Percentiles rank a stretch among this genome's conserved stretches.
phyloP scores from a whole-genome alignment of 2,113 vertebrate species.

The Numenius arquata region DNA sequence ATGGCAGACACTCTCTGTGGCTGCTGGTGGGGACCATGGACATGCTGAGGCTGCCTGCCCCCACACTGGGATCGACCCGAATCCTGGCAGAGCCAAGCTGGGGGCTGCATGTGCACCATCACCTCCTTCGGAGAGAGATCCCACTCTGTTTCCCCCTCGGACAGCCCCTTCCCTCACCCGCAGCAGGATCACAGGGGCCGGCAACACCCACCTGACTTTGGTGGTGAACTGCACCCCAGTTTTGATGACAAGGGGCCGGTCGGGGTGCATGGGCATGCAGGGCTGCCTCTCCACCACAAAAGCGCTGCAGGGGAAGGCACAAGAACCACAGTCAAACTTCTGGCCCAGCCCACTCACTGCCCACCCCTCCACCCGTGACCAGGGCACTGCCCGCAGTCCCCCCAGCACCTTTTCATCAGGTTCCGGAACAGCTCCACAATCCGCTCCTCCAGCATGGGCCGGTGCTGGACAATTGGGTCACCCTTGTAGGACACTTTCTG shows the following conservation, averaged over 20 bases:
- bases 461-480: constrained; percentile 95
- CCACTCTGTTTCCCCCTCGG: not conserved
- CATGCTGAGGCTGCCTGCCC: accelerated
- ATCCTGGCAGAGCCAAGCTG: not conserved
- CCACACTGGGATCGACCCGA: not conserved
- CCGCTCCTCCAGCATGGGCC: constrained; percentile 95
- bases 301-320: constrained; percentile 73
- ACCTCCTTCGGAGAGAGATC: not conserved
- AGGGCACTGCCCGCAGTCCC: not conserved
- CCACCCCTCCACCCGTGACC: not conserved
- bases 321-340: not conserved
- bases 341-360: not conserved
- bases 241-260: constrained; percentile 97
- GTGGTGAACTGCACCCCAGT: constrained; percentile 98
- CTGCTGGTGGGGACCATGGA: not conserved
- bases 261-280: constrained; percentile 99
- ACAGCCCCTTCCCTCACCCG: not conserved
- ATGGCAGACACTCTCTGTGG: not conserved
- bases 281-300: constrained; percentile 97
- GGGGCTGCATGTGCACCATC: not conserved
- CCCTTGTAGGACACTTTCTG: constrained; percentile 99
- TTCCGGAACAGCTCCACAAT: constrained; percentile 96
- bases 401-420: constrained; percentile 92
- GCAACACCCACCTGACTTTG: constrained; percentile 90
- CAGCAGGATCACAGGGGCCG: accelerated